phyloP scores from a whole-genome alignment of 2,113 vertebrate genomes.

The Smithornis capensis region DNA sequence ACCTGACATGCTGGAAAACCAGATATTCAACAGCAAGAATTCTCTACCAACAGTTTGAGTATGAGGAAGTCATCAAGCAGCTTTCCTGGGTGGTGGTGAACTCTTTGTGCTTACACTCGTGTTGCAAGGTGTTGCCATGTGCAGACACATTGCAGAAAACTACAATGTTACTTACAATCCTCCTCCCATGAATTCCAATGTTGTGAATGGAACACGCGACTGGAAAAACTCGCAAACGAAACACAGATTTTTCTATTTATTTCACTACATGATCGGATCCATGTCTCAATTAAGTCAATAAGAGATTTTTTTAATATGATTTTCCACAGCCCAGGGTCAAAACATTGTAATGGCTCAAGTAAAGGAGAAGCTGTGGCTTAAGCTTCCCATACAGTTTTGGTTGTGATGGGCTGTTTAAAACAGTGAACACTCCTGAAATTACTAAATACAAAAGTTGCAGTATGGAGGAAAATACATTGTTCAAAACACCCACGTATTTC shows the following conservation, averaged over 20 bases:
- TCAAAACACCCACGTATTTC: not conserved
- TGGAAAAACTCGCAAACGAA: not conserved
- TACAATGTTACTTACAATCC: not conserved
- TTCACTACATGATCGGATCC: not conserved
- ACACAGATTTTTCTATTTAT: not conserved
- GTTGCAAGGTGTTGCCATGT: rapidly evolving
- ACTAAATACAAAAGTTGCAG: not conserved
- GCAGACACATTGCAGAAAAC: not conserved
- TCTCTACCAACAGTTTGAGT: not conserved
- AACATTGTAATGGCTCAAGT: not conserved
- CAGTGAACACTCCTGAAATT: not conserved
- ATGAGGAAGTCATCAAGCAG: not conserved
- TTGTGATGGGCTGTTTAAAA: not conserved
- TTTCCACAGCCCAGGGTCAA: not conserved
- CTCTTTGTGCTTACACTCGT: not conserved
- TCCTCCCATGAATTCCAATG: not conserved
- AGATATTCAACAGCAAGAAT: not conserved
- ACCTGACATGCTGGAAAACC: not conserved
- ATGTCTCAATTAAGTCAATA: not conserved
- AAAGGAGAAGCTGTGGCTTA: not conserved
- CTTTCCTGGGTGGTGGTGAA: not conserved
- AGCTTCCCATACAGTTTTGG: not conserved
- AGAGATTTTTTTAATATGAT: not conserved
- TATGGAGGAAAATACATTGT: not conserved
- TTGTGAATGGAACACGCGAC: not conserved